Percentiles rank a stretch among this genome's conserved stretches.
Conservation (phyloP, 2,113 vertebrate genomes). For the Dicrurus megarhynchus region DNA sequence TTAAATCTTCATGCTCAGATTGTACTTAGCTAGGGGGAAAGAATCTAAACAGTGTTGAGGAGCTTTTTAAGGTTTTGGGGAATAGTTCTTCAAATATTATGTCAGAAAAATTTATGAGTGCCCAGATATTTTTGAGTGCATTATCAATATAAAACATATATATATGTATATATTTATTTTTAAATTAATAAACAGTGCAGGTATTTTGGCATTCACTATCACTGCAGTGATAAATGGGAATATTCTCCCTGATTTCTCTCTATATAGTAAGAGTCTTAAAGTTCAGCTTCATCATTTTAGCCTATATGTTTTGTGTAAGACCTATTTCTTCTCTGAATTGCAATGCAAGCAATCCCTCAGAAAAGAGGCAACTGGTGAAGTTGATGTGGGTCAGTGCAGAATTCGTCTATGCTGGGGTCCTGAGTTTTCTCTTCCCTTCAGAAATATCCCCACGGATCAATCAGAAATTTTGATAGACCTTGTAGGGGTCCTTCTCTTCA, state of each 20-base stretch:
- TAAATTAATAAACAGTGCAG: neutral
- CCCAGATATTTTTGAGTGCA: neutral
- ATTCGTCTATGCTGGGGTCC: neutral
- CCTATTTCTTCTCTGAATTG: neutral
- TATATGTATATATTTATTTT: too few relatives aligned
- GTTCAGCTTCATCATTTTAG: neutral
- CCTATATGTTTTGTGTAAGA: neutral
- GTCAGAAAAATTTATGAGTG: neutral
- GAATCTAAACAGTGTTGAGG: neutral
- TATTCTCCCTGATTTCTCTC: neutral
- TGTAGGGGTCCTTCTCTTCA: neutral
- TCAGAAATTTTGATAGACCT: neutral
- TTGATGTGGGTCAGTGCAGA: neutral
- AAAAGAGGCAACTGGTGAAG: neutral
- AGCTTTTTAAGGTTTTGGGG: neutral
- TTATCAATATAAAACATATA: neutral
- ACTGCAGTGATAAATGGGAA: neutral
- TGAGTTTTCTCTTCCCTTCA: neutral
- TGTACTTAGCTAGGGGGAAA: neutral
- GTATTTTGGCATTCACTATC: neutral
- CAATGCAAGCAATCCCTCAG: fast-evolving
- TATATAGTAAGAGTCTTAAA: neutral
- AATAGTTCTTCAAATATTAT: neutral
- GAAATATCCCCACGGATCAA: neutral
- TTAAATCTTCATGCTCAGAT: neutral